Conservation (phyloP, 2,113 vertebrate species). For the Labeo catla region DNA sequence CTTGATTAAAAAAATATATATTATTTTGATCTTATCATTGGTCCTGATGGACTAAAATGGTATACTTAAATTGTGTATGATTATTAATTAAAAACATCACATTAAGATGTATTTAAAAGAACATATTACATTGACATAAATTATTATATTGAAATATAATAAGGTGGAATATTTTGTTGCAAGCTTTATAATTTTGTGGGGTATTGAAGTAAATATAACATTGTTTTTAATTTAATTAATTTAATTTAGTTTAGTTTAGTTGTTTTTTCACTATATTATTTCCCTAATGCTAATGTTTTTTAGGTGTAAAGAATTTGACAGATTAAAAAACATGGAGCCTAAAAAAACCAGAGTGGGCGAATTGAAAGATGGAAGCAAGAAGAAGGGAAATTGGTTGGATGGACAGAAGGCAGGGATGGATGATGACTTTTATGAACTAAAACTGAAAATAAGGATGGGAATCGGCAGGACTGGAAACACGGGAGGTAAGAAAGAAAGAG, state of each 20-base stretch:
- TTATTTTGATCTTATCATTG: too few species aligned
- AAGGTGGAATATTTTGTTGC: background rate
- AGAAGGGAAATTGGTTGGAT: background rate
- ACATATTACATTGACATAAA: too few species aligned
- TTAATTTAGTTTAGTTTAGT: background rate
- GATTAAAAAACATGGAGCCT: background rate
- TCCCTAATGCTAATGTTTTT: background rate
- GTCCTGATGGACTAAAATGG: too few species aligned
- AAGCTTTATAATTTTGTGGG: background rate
- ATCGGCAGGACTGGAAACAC: background rate
- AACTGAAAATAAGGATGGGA: constrained; percentile 10
- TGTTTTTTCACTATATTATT: background rate
- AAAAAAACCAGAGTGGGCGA: background rate
- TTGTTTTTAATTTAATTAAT: too few species aligned
- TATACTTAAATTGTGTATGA: too few species aligned
- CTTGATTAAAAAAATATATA: background rate
- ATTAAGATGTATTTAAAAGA: too few species aligned
- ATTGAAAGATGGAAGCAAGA: background rate
- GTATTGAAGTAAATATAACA: too few species aligned
- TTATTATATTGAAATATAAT: background rate
- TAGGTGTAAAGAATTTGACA: background rate
- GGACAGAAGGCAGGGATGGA: background rate
- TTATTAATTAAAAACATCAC: too few species aligned
- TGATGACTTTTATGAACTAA: background rate
- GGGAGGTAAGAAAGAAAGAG: background rate